Conservation (phyloP, 2,797 vertebrate genomes). For the Babyrousa celebensis region DNA sequence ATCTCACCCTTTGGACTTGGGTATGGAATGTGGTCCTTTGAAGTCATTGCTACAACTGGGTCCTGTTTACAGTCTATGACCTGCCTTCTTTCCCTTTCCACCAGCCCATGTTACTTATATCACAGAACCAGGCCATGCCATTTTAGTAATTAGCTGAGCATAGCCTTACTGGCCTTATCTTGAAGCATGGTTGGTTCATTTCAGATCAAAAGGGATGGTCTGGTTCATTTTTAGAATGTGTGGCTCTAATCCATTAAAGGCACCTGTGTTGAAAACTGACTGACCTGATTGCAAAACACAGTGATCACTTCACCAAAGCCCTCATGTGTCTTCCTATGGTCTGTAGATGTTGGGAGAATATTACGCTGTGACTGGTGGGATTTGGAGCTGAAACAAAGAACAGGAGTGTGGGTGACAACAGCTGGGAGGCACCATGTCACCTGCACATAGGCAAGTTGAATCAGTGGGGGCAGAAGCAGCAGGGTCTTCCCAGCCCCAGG, state of each 20-base stretch:
- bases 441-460: neutral
- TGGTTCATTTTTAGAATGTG: neutral
- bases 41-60: neutral
- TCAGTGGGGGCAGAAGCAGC: neutral
- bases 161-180: neutral
- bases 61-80: neutral
- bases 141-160: neutral
- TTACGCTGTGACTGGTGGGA: neutral
- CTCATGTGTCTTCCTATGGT: neutral
- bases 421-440: neutral
- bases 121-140: neutral
- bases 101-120: neutral
- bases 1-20: neutral
- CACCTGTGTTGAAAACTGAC: slow-evolving; percentile 52
- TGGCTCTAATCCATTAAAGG: slow-evolving; percentile 27
- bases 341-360: neutral
- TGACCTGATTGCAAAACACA: neutral
- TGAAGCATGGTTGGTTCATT: neutral
- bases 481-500: neutral
- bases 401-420: neutral
- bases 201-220: neutral
- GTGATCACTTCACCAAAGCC: neutral
- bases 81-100: neutral
- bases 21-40: neutral
- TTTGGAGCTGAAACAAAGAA: slow-evolving; percentile 48